Conservation (phyloP, 1,140 invertebrate genomes). For the Megalopta genalis region DNA sequence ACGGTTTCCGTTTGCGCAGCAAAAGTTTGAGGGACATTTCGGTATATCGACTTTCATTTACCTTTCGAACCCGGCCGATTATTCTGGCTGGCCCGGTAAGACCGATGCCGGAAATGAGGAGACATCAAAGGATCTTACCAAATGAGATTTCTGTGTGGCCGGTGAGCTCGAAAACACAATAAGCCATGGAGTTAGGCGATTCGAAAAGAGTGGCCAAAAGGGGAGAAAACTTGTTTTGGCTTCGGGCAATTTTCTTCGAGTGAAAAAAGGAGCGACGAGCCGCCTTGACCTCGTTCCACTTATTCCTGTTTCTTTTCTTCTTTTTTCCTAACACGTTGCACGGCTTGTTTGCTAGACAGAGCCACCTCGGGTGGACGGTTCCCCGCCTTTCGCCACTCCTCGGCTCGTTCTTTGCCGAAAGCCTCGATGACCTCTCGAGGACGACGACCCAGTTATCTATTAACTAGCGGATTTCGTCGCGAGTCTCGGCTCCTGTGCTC, state of each 20-base stretch:
- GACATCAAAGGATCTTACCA: not conserved
- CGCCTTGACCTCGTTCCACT: slow-evolving; percentile 52
- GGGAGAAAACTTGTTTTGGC: slow-evolving; percentile 10
- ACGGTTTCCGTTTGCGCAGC: no score
- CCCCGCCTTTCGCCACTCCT: slow-evolving; percentile 20
- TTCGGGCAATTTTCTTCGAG: slow-evolving; percentile 34
- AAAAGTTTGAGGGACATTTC: no score
- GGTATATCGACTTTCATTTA: no score
- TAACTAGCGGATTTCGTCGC: slow-evolving; percentile 55
- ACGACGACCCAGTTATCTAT: slow-evolving; percentile 56
- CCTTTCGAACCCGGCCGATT: no score
- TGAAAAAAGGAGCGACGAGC: slow-evolving; percentile 34
- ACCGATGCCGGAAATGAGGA: not conserved
- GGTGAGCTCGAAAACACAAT: slow-evolving; percentile 1
- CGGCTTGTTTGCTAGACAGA: slow-evolving; percentile 40
- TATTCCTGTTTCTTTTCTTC: slow-evolving; percentile 41
- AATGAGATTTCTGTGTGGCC: no score
- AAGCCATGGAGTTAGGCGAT: slow-evolving; percentile 12
- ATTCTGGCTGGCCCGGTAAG: no score
- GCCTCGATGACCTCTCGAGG: slow-evolving; percentile 40
- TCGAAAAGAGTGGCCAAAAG: not conserved
- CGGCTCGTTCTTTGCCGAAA: slow-evolving; percentile 30
- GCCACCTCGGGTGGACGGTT: slow-evolving; percentile 9
- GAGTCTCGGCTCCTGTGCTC: not conserved
- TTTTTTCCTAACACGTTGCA: slow-evolving; percentile 48